A percentile compares a stretch with the other conserved stretches of the same genome.
phyloP scores from a whole-genome alignment of 2,888 invertebrate genomes.

The Keiferia lycopersicella region DNA sequence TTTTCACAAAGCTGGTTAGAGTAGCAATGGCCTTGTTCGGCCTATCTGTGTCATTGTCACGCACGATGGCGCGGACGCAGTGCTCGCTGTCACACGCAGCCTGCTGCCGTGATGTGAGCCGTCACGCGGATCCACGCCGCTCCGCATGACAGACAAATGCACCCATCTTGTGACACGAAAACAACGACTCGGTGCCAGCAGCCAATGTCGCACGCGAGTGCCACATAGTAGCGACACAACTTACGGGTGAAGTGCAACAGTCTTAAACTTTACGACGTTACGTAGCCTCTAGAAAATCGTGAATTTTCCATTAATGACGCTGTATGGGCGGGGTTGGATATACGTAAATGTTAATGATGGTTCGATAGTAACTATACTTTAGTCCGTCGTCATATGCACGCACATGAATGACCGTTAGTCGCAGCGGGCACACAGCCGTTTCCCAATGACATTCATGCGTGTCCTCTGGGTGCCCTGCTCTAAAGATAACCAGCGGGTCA shows the following conservation, averaged over 20 bases:
- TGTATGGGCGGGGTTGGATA: not conserved
- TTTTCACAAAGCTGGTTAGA: conserved; percentile 36
- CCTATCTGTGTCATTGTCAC: conserved; percentile 51
- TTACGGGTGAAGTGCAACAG: not conserved
- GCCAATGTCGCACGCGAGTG: not conserved
- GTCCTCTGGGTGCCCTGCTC: conserved; percentile 60
- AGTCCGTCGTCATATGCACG: conserved; percentile 18
- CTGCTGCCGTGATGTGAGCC: not conserved
- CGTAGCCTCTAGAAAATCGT: not conserved
- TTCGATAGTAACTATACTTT: not conserved
- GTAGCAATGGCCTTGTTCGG: conserved; percentile 46
- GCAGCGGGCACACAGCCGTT: conserved; percentile 40
- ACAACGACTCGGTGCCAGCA: not conserved
- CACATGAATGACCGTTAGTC: conserved; percentile 28
- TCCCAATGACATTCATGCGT: conserved; percentile 60
- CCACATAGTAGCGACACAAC: not conserved
- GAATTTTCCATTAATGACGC: not conserved
- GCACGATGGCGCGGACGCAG: conserved; percentile 34
- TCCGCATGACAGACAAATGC: not conserved
- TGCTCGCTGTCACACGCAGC: conserved; percentile 28
- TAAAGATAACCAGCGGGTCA: conserved; percentile 68
- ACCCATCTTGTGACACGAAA: conserved; percentile 34
- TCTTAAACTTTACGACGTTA: not conserved
- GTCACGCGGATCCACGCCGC: conserved; percentile 23
- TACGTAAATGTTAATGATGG: not conserved